Evolutionary conservation across 2,888 invertebrate genomes (phyloP), one percentile per base, ranked within the genome.

Genomic region (Belgica antarctica): DNA sequence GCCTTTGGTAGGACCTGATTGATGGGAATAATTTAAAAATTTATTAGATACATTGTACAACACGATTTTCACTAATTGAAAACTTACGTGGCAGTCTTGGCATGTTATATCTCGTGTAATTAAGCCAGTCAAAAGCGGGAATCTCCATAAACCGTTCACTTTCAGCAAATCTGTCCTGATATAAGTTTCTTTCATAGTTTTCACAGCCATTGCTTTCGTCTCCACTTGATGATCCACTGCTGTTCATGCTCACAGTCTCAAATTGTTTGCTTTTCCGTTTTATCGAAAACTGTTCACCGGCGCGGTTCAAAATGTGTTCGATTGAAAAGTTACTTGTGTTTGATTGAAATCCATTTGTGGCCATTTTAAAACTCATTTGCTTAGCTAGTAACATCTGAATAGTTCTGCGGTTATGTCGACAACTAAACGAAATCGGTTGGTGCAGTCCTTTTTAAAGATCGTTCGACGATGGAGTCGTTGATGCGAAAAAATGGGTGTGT

Each of bases 51-150:
- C n/a, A n/a, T n/a, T 10, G 36, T 36, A 36, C 12, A 36, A 36
- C 12, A 36, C 8, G 19, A 5, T 47, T 47, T 31, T 31, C 31
- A 31, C 4, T 4, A 31, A 10, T 7, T 31, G 31, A n/a, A 27
- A 61, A 81, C 82, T 84, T 82, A 82, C 88, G 81, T 68, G 85
- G 86, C 61, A 89, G 75, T 78, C 85, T 88, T 17, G 89, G 89
- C 17, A 89, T 89, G 75, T 84, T 84, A 75, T 88, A 89, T 72
- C 89, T 81, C 0, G 88, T 87, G 74, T 87, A 89, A 66, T 85
- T 84, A 28, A 89, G 78, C 89, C 89, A 89, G 71, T 84, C 81
- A 74, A 79, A 80, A 72, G 78, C 76, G 27, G 76, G 76, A 74
- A 10, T 75, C 75, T 4, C 73, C 71, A 46, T 31, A 36, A 63